Percentiles rank a stretch among this genome's conserved stretches.
Evolutionary conservation across 1,140 invertebrate species (phyloP).

Genomic region (Bilobella aurantiaca): DNA sequence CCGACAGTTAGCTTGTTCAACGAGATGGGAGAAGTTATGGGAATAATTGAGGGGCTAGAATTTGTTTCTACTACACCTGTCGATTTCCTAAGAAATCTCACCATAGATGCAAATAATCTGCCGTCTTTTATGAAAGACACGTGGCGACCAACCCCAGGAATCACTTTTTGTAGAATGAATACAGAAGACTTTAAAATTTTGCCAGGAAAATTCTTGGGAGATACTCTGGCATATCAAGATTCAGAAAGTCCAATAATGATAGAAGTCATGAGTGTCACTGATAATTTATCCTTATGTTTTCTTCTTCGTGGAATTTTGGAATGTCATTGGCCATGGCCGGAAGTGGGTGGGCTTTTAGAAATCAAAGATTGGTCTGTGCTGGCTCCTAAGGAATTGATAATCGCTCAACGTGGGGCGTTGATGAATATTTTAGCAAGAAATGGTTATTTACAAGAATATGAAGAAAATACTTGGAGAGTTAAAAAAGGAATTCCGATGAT

Average conservation of each 20-base stretch:
- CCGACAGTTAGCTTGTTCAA: background rate
- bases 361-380: background rate
- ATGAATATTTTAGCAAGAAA: background rate
- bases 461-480: too few relatives aligned
- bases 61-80: background rate
- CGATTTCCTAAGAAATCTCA: background rate
- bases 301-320: background rate
- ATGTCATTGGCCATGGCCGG: constrained; percentile 8
- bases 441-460: background rate
- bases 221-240: too few relatives aligned
- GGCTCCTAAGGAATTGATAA: background rate
- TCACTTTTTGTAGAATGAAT: background rate
- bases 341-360: background rate
- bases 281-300: background rate
- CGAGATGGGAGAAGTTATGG: background rate
- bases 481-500: too few relatives aligned
- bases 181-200: background rate
- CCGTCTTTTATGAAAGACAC: background rate
- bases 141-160: background rate
- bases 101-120: background rate
- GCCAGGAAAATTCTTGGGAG: background rate
- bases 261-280: background rate
- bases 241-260: background rate
- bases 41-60: background rate
- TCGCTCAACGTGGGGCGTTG: background rate